Evolutionary conservation across 2,797 vertebrate genomes (phyloP), one percentile per base, ranked within the genome.

Genomic region (Scolopax bukidnonensis): DNA sequence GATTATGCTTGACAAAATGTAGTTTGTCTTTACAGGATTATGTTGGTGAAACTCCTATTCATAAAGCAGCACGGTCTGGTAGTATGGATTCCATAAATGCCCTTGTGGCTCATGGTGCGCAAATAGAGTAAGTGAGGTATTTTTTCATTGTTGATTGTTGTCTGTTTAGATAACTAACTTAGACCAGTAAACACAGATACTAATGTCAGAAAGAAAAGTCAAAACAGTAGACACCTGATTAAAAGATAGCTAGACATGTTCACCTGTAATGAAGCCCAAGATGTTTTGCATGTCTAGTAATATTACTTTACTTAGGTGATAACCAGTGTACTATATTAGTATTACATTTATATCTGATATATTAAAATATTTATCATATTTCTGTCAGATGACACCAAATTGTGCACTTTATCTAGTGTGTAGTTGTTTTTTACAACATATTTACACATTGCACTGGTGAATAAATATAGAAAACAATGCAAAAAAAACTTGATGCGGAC

Each of bases 41-140:
- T 97, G 98, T 99, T 90, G 99, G 99, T 60, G 99, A 99, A 98
- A 98, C 99, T 94, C 98, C 99, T 82, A 98, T 99, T 96, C 99
- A 99, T 97, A 99, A 99, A 98, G 99, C 99, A 23, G 99, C 99
- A 96, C 98, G 99, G 28, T 99, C 99, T 93, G 99, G 99, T 97
- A 99, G 99, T 98, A 97, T 99, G 97, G 99, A 99, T 97, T 99
- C 99, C 97, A 95, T 99, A 97, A 98, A 98, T 97, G 98, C 98
- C 81, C 99, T 99, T 97, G 97, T 99, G 98, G 98, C 98, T 92
- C 98, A 98, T 87, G 99, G 99, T 89, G 99, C 99, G 89, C 98
- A 98, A 97, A 98, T 99, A 86, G 98, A 99, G 99, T 99, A 98
- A 99, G 99, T 99, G 96, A 92, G 96, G 84, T 91, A 90, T 94